Evolutionary conservation across 2,113 vertebrate species (phyloP).

Genomic region (Hymenochirus boettgeri): DNA sequence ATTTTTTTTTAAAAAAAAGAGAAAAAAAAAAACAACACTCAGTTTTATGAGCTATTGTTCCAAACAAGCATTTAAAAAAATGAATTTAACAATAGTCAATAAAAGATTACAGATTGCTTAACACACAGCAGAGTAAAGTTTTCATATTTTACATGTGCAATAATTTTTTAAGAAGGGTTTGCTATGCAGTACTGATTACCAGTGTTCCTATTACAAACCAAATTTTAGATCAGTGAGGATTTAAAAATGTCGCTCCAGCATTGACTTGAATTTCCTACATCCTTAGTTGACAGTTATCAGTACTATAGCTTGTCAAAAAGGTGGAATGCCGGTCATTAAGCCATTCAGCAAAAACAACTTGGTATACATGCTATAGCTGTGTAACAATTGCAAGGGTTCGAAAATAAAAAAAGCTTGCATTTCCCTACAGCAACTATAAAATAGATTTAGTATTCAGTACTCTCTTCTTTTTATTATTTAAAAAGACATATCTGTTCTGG

Average conservation of each 20-base stretch:
- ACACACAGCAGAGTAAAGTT: constrained; percentile 89
- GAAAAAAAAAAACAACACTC: constrained; percentile 81
- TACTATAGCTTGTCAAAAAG: too few species aligned
- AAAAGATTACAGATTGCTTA: constrained; percentile 94
- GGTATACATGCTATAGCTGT: too few species aligned
- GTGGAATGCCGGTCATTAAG: too few species aligned
- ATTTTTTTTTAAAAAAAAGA: constrained; percentile 65
- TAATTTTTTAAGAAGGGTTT: constrained; percentile 73
- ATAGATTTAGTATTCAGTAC: too few species aligned
- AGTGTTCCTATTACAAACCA: constrained; percentile 61
- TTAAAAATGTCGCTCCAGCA: neutral
- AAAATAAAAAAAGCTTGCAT: too few species aligned
- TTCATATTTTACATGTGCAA: constrained; percentile 98
- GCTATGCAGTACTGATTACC: constrained; percentile 73
- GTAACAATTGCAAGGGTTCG: too few species aligned
- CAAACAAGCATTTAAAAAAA: constrained; percentile 91
- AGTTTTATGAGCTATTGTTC: constrained; percentile 88
- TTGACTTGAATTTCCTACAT: neutral
- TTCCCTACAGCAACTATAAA: too few species aligned
- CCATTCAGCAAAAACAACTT: too few species aligned
- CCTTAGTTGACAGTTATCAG: too few species aligned
- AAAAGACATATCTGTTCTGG: too few species aligned
- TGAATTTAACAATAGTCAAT: constrained; percentile 80
- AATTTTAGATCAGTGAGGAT: constrained; percentile 43
- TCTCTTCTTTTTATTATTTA: too few species aligned